Evolutionary conservation across 2,888 invertebrate species (phyloP).

Genomic region (Cerastis rubricosa): DNA sequence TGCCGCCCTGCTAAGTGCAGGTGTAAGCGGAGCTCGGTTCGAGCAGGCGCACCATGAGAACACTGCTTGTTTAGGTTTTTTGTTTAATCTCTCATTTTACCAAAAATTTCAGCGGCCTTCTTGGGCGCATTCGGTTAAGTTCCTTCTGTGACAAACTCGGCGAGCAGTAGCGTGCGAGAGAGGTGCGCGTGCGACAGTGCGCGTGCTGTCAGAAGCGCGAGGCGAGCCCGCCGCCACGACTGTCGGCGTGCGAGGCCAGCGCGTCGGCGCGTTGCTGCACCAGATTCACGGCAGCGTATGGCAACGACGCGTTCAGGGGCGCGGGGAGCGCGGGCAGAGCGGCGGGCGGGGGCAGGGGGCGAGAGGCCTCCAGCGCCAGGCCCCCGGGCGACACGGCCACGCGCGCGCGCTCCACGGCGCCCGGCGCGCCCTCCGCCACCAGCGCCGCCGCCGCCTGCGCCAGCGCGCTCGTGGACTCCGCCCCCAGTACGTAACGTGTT

Average conservation of each 20-base stretch:
- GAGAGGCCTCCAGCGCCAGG: slow-evolving; percentile 61
- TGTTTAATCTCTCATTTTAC: not conserved
- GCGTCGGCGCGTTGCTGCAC: slow-evolving; percentile 92
- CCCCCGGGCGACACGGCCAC: slow-evolving; percentile 65
- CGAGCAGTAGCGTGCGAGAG: not conserved
- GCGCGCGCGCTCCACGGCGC: slow-evolving; percentile 73
- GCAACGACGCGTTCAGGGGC: slow-evolving; percentile 70
- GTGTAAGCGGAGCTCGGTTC: not conserved
- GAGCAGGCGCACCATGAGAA: not conserved
- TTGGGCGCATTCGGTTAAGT: not conserved
- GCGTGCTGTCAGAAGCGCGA: slow-evolving; percentile 90
- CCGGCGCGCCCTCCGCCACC: slow-evolving; percentile 59
- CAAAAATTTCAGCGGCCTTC: not conserved
- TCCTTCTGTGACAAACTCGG: slow-evolving; percentile 1
- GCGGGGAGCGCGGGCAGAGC: slow-evolving; percentile 52
- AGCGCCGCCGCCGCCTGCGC: slow-evolving; percentile 68
- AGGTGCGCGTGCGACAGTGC: not conserved
- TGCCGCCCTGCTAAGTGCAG: not conserved
- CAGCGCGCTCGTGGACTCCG: slow-evolving; percentile 77
- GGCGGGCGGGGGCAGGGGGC: slow-evolving; percentile 37
- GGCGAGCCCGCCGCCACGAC: slow-evolving; percentile 93
- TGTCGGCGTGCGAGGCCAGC: slow-evolving; percentile 93
- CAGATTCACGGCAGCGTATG: slow-evolving; percentile 92
- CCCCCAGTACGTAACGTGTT: slow-evolving; percentile 83
- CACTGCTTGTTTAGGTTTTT: not conserved